These are phyloP conservation scores for Macrophya annulata DNA, from an alignment of 2,888 invertebrate species.

Conservation along the genomic window DNA sequence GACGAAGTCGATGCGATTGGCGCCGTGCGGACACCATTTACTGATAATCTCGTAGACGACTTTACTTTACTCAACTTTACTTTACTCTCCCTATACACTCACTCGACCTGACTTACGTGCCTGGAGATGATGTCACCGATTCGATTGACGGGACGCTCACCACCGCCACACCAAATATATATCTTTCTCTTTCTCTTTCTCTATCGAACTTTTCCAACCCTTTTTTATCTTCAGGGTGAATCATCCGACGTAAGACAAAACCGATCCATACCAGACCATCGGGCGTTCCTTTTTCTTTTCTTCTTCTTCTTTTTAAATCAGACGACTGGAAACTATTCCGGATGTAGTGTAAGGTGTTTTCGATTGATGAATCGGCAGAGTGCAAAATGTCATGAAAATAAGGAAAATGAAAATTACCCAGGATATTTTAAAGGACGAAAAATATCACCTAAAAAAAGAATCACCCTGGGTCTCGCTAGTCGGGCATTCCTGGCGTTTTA, in stretches of 20 bases:
- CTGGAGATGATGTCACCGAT: conserved; percentile 54
- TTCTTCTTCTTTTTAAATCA: background rate
- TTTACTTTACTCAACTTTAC: conserved; percentile 48
- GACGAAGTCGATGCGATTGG: conserved; percentile 55
- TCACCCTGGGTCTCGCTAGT: conserved; percentile 28
- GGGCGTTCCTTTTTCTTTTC: background rate
- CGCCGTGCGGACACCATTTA: conserved; percentile 56
- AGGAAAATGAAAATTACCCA: background rate
- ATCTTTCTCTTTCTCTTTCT: background rate
- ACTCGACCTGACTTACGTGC: conserved; percentile 50
- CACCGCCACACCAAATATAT: background rate
- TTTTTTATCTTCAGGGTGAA: conserved; percentile 49
- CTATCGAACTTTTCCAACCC: conserved; percentile 19
- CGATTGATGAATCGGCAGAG: background rate
- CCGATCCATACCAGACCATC: background rate
- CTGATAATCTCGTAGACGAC: conserved; percentile 56
- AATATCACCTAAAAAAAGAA: background rate
- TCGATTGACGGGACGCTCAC: conserved; percentile 40
- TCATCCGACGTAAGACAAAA: conserved; percentile 12
- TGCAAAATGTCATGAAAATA: background rate
- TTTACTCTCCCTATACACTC: conserved; percentile 3
- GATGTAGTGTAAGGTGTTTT: background rate
- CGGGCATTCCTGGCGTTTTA: conserved; percentile 68
- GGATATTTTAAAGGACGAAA: background rate
- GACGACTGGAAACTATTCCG: background rate